Evolutionary conservation across 1,140 invertebrate species (phyloP), one percentile per base, ranked within the genome.

Genomic region (Cephus cinctus): DNA sequence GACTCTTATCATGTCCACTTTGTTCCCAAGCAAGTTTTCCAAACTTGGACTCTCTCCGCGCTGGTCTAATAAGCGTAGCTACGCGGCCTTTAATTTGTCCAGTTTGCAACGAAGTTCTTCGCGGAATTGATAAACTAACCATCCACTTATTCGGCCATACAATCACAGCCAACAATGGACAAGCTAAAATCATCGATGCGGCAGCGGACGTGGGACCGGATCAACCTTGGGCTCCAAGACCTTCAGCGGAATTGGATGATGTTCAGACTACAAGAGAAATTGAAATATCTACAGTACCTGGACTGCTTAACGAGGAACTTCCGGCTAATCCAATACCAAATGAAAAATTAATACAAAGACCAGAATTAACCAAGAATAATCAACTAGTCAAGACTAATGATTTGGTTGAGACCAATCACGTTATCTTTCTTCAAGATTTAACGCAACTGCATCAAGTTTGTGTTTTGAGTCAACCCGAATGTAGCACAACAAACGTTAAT

Each of bases 51-150:
- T 78, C 85, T 5, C 70, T 92, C 42, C 79, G 86, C 66, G 78
- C 83, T 45, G 83, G 84, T 43, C 76, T 92, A 35, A 84, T 91
- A 32, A 84, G 80, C 58, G 87, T 87, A 12, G 84, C 87, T 2
- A 89, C 86, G 21, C 81, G 86, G 47, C 85, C 83, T 38, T 69
- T 91, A 40, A 65, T 78, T 22, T 92, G 89, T 72, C 88, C 88
- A 9, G 79, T 90, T 18, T 92, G 89, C 64, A 81, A 83, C 50
- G 87, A 90, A 60, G 71, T 84, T 44, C 74, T 90, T 4, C 68
- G 81, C 41, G 88, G 89, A 2, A 80, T 92, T 42, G 89, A 90
- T 71, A 91, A 92, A 73, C 75, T 91, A n/a, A 91, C 88, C 1
- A 89, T 90, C 59, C 89, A 92, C 72, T 71, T 92, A 49, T 89